Conservation (phyloP, 2,888 invertebrate species). For the Bhutanitis thaidina region DNA sequence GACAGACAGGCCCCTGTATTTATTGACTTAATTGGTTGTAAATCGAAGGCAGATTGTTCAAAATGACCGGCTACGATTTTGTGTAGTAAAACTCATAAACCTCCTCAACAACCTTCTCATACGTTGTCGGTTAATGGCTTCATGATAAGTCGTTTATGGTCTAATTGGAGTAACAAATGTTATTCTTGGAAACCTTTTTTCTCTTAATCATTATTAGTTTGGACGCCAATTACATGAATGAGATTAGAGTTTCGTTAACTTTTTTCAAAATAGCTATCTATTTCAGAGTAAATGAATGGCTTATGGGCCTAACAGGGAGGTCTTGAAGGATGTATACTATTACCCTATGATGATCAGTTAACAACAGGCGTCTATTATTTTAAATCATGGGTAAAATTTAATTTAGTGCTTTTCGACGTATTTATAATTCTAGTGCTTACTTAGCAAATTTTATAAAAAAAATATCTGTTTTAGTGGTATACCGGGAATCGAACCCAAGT, state of each 20-base stretch:
- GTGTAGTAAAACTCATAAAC: conserved; percentile 76
- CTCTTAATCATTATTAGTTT: conserved; percentile 66
- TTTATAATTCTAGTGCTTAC: no score
- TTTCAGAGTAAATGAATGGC: neutral
- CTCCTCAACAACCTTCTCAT: conserved; percentile 69
- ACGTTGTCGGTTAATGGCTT: conserved; percentile 65
- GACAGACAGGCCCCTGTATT: conserved; percentile 50
- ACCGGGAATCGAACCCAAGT: no score
- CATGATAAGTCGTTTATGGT: conserved; percentile 69
- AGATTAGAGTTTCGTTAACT: conserved; percentile 27
- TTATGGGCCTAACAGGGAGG: conserved; percentile 3
- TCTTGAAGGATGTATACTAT: neutral
- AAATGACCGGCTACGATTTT: conserved; percentile 70
- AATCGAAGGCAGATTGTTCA: conserved; percentile 65
- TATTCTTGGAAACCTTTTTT: conserved; percentile 50
- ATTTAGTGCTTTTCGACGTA: no score
- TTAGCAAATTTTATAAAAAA: no score
- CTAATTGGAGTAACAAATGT: conserved; percentile 63
- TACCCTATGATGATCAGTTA: no score
- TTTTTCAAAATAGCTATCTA: conserved; percentile 20
- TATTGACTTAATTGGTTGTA: conserved; percentile 75
- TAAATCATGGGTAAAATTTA: no score
- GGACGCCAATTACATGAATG: conserved; percentile 59
- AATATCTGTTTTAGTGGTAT: no score
- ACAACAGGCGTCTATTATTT: no score